Evolutionary conservation across 2,113 vertebrate species (phyloP).

Genomic region (Hemichromis elongatus): DNA sequence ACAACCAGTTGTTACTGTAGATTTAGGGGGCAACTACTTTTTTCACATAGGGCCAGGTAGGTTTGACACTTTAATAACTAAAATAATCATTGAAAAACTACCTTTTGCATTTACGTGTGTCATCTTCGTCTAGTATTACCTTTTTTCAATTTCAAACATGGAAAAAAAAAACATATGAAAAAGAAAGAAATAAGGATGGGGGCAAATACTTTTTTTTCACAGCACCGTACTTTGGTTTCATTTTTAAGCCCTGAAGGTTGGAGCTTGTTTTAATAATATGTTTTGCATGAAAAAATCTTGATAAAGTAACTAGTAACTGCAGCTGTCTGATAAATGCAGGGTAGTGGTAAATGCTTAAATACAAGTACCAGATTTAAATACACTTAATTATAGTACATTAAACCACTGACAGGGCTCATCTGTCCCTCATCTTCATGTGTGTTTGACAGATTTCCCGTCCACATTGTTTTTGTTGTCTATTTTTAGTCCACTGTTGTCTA

Average conservation of each 20-base stretch:
- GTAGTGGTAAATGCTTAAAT: background rate
- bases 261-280: background rate
- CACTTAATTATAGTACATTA: background rate
- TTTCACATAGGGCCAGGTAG: no score
- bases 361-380: background rate
- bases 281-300: background rate
- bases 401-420: background rate
- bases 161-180: background rate
- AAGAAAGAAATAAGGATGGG: fast-evolving
- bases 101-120: no score
- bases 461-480: background rate
- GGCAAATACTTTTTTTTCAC: background rate
- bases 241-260: background rate
- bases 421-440: background rate
- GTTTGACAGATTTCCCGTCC: background rate
- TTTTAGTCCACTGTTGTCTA: background rate
- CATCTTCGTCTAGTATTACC: no score
- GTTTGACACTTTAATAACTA: no score
- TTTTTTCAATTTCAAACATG: no score
- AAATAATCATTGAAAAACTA: no score
- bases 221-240: background rate
- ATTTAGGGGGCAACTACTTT: no score
- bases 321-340: background rate
- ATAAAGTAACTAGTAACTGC: background rate
- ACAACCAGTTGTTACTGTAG: no score